Evolutionary conservation across 2,113 vertebrate genomes (phyloP).

Genomic region (Aphyosemion australe): DNA sequence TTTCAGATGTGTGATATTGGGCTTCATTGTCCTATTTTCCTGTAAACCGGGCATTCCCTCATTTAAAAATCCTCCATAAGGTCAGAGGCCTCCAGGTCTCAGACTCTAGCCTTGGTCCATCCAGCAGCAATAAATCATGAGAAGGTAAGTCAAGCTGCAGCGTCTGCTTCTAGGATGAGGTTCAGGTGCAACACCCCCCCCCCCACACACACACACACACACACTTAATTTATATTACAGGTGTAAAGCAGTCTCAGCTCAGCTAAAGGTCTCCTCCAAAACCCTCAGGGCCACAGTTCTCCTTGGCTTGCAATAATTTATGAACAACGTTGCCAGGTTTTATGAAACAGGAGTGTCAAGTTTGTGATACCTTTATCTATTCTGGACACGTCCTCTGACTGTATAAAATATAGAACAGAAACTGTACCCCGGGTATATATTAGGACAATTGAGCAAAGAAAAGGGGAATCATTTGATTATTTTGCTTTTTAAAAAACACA

Average conservation of each 20-base stretch:
- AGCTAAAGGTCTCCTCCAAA: conserved; percentile 67
- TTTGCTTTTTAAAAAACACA: conserved; percentile 4
- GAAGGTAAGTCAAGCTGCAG: conserved; percentile 33
- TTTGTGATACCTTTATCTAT: conserved; percentile 66
- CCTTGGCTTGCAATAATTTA: conserved; percentile 66
- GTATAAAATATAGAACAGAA: conserved; percentile 72
- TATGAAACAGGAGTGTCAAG: conserved; percentile 67
- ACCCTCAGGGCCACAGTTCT: conserved; percentile 59
- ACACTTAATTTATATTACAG: conserved; percentile 74
- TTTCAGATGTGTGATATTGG: conserved; percentile 7
- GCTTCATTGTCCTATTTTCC: conserved; percentile 15
- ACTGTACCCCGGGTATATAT: conserved; percentile 47
- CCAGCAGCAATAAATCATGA: conserved; percentile 48
- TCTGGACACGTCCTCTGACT: conserved; percentile 55
- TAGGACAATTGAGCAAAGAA: conserved; percentile 26
- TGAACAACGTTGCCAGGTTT: conserved; percentile 64
- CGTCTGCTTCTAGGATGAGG: conserved; percentile 43
- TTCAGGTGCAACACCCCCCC: conserved; percentile 58
- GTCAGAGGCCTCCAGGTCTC: conserved; percentile 31
- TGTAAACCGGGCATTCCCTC: conserved; percentile 22
- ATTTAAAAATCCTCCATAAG: conserved; percentile 24
- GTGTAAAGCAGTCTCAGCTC: conserved; percentile 66
- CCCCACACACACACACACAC: conserved; percentile 28
- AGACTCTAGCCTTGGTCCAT: conserved; percentile 24
- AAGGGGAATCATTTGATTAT: conserved; percentile 7